A percentile compares a stretch with the other conserved stretches of the same genome.
phyloP scores from a whole-genome alignment of 1,140 invertebrate species.

The Bombus terrestris region DNA sequence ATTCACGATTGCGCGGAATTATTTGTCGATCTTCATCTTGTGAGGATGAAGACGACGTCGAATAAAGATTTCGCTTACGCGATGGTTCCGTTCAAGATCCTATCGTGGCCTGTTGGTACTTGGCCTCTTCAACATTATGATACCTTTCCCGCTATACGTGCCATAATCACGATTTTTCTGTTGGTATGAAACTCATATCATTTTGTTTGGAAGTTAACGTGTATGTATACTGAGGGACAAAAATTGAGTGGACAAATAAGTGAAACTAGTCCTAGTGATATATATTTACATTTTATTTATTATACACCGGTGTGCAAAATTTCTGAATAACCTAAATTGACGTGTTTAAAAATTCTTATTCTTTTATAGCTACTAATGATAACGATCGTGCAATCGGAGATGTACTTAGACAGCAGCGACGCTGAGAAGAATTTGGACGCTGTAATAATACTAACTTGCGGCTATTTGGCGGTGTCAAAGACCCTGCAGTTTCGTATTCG shows the following conservation, averaged over 20 bases:
- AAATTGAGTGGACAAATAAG: too few relatives aligned
- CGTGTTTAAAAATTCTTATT: neutral
- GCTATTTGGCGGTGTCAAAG: slow-evolving; percentile 38
- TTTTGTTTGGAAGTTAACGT: neutral
- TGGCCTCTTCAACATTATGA: slow-evolving; percentile 36
- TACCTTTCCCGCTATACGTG: slow-evolving; percentile 16
- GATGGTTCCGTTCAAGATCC: slow-evolving; percentile 27
- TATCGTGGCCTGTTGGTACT: slow-evolving; percentile 44
- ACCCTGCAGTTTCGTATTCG: slow-evolving; percentile 19
- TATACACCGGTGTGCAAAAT: too few relatives aligned
- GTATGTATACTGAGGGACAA: neutral
- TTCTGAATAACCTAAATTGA: neutral
- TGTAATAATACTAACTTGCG: slow-evolving; percentile 4
- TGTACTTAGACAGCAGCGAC: slow-evolving; percentile 35
- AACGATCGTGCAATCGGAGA: neutral
- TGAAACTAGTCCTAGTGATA: too few relatives aligned
- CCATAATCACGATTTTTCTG: neutral
- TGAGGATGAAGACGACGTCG: slow-evolving; percentile 23
- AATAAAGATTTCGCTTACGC: slow-evolving; percentile 2
- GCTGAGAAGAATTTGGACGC: slow-evolving; percentile 29
- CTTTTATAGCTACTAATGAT: slow-evolving; percentile 10
- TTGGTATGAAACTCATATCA: neutral
- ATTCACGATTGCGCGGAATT: too few relatives aligned
- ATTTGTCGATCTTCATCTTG: neutral
- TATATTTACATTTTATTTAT: too few relatives aligned